These are phyloP conservation scores for Carcinoscorpius rotundicauda DNA, from an alignment of 1,140 invertebrate species.

Conservation along the genomic window DNA sequence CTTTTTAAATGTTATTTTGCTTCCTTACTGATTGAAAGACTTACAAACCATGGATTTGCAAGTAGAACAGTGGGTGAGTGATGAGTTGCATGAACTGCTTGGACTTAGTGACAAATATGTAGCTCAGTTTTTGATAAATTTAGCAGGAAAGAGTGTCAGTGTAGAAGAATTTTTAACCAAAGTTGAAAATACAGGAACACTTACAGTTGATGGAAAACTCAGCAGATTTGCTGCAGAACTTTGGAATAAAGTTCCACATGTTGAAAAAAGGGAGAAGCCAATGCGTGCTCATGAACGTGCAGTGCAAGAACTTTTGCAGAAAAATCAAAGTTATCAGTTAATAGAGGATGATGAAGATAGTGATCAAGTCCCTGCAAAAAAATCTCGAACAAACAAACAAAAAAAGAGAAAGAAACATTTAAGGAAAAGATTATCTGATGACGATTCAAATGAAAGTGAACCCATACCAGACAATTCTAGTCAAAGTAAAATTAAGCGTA, in stretches of 20 bases:
- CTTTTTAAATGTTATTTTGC: too few species aligned
- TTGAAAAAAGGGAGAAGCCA: slow-evolving; percentile 25
- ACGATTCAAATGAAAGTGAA: slow-evolving; percentile 1
- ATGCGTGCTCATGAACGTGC: slow-evolving; percentile 27
- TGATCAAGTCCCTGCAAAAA: slow-evolving; percentile 19
- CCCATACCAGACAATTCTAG: not conserved
- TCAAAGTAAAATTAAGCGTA: slow-evolving; percentile 4
- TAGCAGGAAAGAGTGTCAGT: slow-evolving; percentile 35
- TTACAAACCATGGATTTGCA: too few species aligned
- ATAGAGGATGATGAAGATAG: slow-evolving; percentile 34
- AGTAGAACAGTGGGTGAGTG: slow-evolving; percentile 39
- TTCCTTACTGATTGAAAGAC: too few species aligned
- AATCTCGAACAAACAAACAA: not conserved
- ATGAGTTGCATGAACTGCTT: slow-evolving; percentile 40
- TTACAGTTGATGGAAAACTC: slow-evolving; percentile 35
- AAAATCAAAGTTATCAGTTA: slow-evolving; percentile 34
- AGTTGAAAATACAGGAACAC: slow-evolving; percentile 36
- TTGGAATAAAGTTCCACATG: slow-evolving; percentile 26
- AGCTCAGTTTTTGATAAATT: slow-evolving; percentile 38
- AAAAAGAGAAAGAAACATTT: slow-evolving; percentile 21
- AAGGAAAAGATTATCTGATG: slow-evolving; percentile 8
- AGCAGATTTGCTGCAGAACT: slow-evolving; percentile 33
- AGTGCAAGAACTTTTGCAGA: slow-evolving; percentile 31
- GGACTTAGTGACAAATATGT: slow-evolving; percentile 42
- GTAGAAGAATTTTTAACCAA: slow-evolving; percentile 34